These are phyloP conservation scores for Apis cerana DNA, from an alignment of 1,140 invertebrate genomes.

Conservation along the genomic window DNA sequence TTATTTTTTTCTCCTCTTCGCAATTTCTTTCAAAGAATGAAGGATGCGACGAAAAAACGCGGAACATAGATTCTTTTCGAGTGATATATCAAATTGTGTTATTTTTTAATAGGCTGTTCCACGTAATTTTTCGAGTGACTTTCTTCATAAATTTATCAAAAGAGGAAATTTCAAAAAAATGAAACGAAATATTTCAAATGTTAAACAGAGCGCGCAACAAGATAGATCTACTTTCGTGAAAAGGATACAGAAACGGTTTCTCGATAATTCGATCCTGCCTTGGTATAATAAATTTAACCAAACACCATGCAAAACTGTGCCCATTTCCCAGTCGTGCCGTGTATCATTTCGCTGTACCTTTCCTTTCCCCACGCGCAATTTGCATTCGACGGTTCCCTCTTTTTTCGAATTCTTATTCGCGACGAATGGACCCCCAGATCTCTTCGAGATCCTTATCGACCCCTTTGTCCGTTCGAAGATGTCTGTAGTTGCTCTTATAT, in stretches of 20 bases:
- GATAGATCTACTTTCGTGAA: too few relatives aligned
- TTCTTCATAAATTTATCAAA: too few relatives aligned
- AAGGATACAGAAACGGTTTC: neutral
- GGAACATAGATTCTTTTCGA: neutral
- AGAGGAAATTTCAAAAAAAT: too few relatives aligned
- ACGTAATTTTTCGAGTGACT: too few relatives aligned
- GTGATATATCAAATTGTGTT: neutral
- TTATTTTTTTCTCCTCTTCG: neutral
- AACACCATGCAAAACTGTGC: neutral
- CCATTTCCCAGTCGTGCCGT: slow-evolving; percentile 12
- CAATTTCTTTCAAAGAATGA: too few relatives aligned
- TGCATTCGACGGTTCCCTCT: slow-evolving; percentile 12
- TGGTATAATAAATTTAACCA: neutral
- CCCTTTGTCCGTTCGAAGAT: slow-evolving; percentile 26
- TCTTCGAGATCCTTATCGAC: slow-evolving; percentile 48
- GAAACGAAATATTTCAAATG: too few relatives aligned
- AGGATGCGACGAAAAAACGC: neutral
- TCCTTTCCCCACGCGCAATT: slow-evolving; percentile 34
- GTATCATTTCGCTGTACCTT: slow-evolving; percentile 27
- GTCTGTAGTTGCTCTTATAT: neutral
- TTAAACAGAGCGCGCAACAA: neutral
- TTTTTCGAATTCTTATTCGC: slow-evolving; percentile 32
- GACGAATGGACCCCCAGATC: slow-evolving; percentile 29
- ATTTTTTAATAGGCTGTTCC: too few relatives aligned
- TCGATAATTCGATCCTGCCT: slow-evolving; percentile 2